phyloP scores from a whole-genome alignment of 2,113 vertebrate species.

The Zapornia atra region DNA sequence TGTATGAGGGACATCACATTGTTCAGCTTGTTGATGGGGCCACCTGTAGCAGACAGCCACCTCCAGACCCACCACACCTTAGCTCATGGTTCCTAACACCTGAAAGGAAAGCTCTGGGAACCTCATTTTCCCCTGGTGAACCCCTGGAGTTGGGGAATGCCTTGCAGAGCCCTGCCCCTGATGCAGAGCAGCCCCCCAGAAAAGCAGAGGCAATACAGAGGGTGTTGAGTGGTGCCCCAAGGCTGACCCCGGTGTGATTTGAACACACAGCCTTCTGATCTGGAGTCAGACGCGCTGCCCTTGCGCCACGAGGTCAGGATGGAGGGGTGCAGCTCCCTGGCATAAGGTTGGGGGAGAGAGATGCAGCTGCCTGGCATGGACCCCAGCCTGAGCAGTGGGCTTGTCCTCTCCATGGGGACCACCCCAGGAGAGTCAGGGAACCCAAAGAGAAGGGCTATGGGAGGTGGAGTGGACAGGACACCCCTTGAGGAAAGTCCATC shows the following conservation, averaged over 20 bases:
- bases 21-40: neutral
- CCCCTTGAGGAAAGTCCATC: accelerated
- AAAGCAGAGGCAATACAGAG: neutral
- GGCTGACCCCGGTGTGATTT: constrained; percentile 60
- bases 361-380: accelerated
- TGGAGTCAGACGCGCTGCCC: constrained; percentile 64
- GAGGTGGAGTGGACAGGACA: neutral
- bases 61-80: neutral
- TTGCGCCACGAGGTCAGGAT: constrained; percentile 45
- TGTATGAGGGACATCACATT: neutral
- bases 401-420: accelerated
- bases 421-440: accelerated
- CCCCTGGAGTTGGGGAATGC: accelerated
- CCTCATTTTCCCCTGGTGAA: accelerated
- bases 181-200: neutral
- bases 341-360: no score
- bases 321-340: accelerated
- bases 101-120: neutral
- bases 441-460: neutral
- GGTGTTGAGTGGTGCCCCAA: accelerated
- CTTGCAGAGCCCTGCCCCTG: neutral
- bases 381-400: no score
- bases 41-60: accelerated
- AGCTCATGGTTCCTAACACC: neutral
- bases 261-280: constrained; percentile 70